Evolutionary conservation across 2,113 vertebrate species (phyloP), one percentile per base, ranked within the genome.

Genomic region (Enhydra lutris): DNA sequence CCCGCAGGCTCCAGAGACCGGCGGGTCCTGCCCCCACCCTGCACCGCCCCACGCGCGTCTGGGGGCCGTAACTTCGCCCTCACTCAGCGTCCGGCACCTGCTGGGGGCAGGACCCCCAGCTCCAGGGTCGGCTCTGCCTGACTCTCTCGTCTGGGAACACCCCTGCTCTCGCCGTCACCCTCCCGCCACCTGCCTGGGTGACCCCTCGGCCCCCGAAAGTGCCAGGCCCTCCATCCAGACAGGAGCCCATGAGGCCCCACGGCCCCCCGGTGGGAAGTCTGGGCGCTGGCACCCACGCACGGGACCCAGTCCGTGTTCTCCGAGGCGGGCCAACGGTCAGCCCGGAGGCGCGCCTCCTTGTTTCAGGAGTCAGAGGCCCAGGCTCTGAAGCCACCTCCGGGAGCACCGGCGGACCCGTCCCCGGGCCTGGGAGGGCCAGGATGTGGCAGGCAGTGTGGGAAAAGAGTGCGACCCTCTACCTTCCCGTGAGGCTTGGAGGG

Each of bases 401-500:
- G 78, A 42, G 80, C 18, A 1, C 42, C 15, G 2, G 65, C 3
- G 18, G 74, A n/a, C 29, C 59, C 23, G 1, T 15, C 3, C 90
- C 61, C 7, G 42, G 39, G 34, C 79, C n/a, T 6, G 0, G 34
- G 71, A 59, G 61, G 36, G 17, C 29, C 47, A 47, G 63, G 12
- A 24, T 34, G 82, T 0, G 11, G n/a, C 29, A 2, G 13, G 21
- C 1, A 9, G 31, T 8, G 14, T 4, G 17, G 83, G 9, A 1
- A n/a, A 52, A n/a, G 6, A 4, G 11, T 5, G 2, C 3, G 23
- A 34, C 1, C 0, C 34, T 26, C 47, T n/a, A 36, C 11, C 0
- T 1, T 7, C 6, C 4, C 0, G 1, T 8, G 11, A 6, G 3
- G 1, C 12, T 11, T 3, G 1, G 0, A 3, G n/a, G 57, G n/a